Evolutionary conservation across 2,888 invertebrate genomes (phyloP), one percentile per base, ranked within the genome.

Genomic region (Chouioia cunea): DNA sequence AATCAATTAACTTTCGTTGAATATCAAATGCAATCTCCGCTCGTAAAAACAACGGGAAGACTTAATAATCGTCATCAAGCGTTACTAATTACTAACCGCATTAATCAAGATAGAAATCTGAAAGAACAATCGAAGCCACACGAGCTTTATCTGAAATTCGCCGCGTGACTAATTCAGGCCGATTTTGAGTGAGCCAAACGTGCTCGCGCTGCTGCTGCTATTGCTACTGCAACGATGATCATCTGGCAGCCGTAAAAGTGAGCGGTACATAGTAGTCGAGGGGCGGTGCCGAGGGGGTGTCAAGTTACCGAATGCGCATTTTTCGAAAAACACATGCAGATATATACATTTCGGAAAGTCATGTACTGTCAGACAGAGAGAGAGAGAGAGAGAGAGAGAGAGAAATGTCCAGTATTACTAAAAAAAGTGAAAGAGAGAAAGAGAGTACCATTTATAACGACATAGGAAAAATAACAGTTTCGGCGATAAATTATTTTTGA

Each of bases 201-300:
- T 14, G 43, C 48, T 20, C 2, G 3, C 6, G 27, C 27, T 27
- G 6, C 27, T 27, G 6, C 27, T 27, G 36, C 36, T 10, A 12
- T 12, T 36, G 36, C 36, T 36, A 12, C 52, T 22, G 46, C n/a
- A 66, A 20, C 6, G 56, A 48, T 46, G 56, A 57, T 70, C 62
- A 50, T 65, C 56, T 56, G 62, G 57, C 47, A n/a, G 53, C 64
- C 44, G 59, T 64, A 68, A 70, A 73, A 75, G 73, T 68, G 73
- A 77, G 69, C 70, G 75, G 6, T 6, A 36, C 36, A 36, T 65
- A 69, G 73, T 56, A 71, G 73, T 76, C 76, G 79, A 56, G 68
- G 47, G 65, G 53, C 60, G 46, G 56, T 56, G 43, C 52, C 54
- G 60, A 47, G 56, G 47, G 71, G 68, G 68, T 68, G 68, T 65